phyloP scores from a whole-genome alignment of 2,888 invertebrate genomes.

The Apantesis nais region DNA sequence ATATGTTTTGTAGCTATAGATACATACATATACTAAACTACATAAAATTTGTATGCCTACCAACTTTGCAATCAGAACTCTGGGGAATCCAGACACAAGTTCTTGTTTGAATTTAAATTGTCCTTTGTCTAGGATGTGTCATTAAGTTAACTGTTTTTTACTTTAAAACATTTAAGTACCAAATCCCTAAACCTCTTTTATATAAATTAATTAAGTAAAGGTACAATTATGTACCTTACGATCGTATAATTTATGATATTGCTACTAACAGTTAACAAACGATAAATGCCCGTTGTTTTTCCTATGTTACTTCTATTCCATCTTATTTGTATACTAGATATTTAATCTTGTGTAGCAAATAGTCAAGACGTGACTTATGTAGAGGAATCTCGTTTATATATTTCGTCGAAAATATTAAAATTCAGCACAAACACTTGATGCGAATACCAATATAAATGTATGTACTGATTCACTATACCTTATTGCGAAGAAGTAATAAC shows the following conservation, averaged over 20 bases:
- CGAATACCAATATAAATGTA: background rate
- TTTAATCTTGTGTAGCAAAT: no score
- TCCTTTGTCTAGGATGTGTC: no score
- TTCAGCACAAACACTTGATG: background rate
- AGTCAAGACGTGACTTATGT: background rate
- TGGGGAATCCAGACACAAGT: background rate
- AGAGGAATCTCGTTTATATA: background rate
- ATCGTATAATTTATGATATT: no score
- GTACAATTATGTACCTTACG: no score
- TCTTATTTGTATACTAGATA: background rate
- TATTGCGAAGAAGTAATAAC: background rate
- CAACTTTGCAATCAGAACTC: slow-evolving; percentile 13
- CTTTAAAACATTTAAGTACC: background rate
- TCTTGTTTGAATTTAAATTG: background rate
- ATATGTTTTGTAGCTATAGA: background rate
- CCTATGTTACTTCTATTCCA: background rate
- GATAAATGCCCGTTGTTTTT: no score
- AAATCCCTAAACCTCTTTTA: background rate
- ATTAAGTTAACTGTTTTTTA: background rate
- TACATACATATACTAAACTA: slow-evolving; percentile 2
- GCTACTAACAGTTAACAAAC: no score
- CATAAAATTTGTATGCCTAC: slow-evolving; percentile 27
- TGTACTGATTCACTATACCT: background rate
- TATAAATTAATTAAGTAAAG: background rate
- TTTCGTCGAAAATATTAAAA: background rate